phyloP scores from a whole-genome alignment of 2,113 vertebrate genomes.

The Triplophysa rosa region DNA sequence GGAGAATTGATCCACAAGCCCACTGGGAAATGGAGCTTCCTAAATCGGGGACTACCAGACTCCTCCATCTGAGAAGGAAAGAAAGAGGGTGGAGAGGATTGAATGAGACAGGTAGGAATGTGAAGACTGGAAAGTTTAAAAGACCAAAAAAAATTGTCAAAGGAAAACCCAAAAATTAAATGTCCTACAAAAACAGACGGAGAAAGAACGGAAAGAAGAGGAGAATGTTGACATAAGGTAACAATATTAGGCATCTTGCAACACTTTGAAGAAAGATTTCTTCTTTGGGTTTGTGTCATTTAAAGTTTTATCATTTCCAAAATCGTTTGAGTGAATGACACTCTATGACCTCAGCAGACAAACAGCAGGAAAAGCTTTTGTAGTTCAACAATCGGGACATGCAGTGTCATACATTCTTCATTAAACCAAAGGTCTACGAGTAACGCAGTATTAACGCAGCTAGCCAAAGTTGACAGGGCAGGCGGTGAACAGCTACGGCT shows the following conservation, averaged over 20 bases:
- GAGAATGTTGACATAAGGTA: neutral
- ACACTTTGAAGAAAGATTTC: neutral
- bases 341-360: slow-evolving; percentile 49
- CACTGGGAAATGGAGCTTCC: slow-evolving; percentile 89
- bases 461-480: slow-evolving; percentile 25
- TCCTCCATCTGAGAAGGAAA: slow-evolving; percentile 80
- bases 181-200: neutral
- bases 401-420: slow-evolving; percentile 46
- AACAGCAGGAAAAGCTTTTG: slow-evolving; percentile 49
- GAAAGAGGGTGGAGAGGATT: slow-evolving; percentile 19
- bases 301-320: slow-evolving; percentile 30
- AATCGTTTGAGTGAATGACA: slow-evolving; percentile 41
- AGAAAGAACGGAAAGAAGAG: neutral
- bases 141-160: neutral
- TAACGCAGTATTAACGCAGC: slow-evolving; percentile 27
- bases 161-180: slow-evolving; percentile 18
- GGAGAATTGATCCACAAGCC: slow-evolving; percentile 94
- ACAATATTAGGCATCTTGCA: slow-evolving; percentile 28
- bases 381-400: slow-evolving; percentile 50
- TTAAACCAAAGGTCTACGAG: slow-evolving; percentile 39
- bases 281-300: slow-evolving; percentile 11
- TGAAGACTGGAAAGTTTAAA: slow-evolving; percentile 11
- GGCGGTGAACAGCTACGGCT: slow-evolving; percentile 25
- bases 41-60: slow-evolving; percentile 86
- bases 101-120: slow-evolving; percentile 17